Conservation (phyloP, 2,113 vertebrate species). For the Calidris pugnax region DNA sequence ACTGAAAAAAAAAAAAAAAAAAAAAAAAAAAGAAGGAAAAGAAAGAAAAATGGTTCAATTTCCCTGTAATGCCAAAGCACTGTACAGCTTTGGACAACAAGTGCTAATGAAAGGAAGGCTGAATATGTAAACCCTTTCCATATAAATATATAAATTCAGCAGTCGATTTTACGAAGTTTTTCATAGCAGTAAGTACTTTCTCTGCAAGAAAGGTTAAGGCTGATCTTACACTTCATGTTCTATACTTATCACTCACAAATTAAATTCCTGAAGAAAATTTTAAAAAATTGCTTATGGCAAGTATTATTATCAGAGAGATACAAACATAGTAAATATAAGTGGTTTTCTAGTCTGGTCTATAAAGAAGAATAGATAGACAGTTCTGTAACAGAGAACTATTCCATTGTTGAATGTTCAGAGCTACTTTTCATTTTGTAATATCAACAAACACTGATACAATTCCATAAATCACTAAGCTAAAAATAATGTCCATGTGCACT, state of each 20-base stretch:
- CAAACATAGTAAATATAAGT: not conserved
- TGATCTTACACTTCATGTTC: not conserved
- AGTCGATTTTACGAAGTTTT: not conserved
- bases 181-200: not conserved
- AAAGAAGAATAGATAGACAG: not conserved
- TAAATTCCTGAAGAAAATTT: not conserved
- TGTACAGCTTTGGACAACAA: not conserved
- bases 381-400: not conserved
- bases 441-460: not conserved
- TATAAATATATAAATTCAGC: not conserved
- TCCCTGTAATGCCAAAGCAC: not conserved
- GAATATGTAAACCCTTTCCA: not conserved
- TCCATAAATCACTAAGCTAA: not conserved
- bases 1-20: not conserved
- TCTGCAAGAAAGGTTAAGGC: not conserved
- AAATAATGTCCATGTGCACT: not conserved
- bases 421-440: not conserved
- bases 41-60: not conserved
- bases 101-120: not conserved
- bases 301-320: not conserved
- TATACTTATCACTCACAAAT: not conserved
- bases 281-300: not conserved
- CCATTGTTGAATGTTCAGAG: not conserved
- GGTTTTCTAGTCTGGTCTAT: not conserved
- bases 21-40: no score